These are phyloP conservation scores for Scatophagus argus DNA, from an alignment of 2,113 vertebrate species.

Conservation along the genomic window DNA sequence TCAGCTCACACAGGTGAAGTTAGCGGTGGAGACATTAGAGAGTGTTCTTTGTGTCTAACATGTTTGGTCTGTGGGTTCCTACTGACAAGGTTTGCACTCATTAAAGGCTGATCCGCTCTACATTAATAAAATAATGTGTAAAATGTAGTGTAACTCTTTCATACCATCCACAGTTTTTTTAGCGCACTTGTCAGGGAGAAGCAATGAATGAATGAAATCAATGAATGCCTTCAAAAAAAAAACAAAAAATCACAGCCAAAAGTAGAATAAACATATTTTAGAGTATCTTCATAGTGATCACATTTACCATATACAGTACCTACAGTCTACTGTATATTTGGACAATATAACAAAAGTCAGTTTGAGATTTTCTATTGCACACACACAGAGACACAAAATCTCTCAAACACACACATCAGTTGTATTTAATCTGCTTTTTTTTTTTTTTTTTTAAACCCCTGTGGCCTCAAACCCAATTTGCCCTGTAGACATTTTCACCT, in stretches of 20 bases:
- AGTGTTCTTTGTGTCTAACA: background rate
- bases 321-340: background rate
- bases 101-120: background rate
- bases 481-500: conserved; percentile 4
- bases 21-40: background rate
- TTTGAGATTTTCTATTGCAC: background rate
- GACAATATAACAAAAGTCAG: background rate
- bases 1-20: conserved; percentile 22
- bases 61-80: background rate
- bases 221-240: too few relatives aligned
- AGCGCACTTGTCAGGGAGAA: background rate
- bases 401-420: background rate
- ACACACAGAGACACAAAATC: background rate
- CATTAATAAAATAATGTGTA: background rate
- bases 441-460: conserved; percentile 6
- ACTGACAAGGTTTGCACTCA: background rate
- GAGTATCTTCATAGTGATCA: background rate
- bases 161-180: too few relatives aligned
- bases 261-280: background rate
- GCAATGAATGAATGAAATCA: background rate
- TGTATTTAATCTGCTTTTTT: conserved; percentile 10
- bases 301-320: background rate
- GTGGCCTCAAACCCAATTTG: conserved; percentile 29
- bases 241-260: background rate
- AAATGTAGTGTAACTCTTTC: background rate